Percentiles rank a stretch among this genome's conserved stretches.
phyloP scores from a whole-genome alignment of 2,797 vertebrate species.

The Sebastes nivosus region DNA sequence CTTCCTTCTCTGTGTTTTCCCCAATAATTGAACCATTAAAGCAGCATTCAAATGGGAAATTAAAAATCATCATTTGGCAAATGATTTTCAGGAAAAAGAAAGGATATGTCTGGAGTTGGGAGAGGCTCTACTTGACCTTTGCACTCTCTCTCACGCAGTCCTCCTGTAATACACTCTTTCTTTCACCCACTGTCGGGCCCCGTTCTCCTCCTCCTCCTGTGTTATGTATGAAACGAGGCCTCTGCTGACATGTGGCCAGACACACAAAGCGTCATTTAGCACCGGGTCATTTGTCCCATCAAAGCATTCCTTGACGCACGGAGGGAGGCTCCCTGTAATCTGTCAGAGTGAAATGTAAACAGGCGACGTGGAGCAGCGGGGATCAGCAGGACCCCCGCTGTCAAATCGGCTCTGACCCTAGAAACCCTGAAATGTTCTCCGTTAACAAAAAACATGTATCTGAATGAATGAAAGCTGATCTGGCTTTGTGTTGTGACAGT shows the following conservation, averaged over 20 bases:
- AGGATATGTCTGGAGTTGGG: not conserved
- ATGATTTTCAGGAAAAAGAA: constrained; percentile 11
- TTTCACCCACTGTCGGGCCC: constrained; percentile 16
- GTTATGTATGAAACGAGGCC: constrained; percentile 59
- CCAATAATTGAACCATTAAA: not conserved
- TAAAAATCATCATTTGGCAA: not conserved
- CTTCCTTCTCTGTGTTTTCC: not conserved
- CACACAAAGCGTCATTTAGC: constrained; percentile 74
- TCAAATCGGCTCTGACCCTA: constrained; percentile 57
- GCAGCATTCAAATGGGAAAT: not conserved
- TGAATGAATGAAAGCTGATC: constrained; percentile 30
- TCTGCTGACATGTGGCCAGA: constrained; percentile 59
- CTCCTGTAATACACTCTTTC: constrained; percentile 17
- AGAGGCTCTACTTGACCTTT: constrained; percentile 45
- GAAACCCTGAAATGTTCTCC: constrained; percentile 44
- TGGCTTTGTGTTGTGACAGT: not conserved
- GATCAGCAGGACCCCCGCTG: constrained; percentile 59
- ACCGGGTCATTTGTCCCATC: constrained; percentile 75
- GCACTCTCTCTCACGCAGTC: constrained; percentile 17
- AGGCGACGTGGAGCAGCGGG: constrained; percentile 50
- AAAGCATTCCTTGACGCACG: constrained; percentile 78
- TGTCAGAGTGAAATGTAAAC: constrained; percentile 64
- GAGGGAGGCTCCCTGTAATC: constrained; percentile 71
- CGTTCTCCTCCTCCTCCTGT: constrained; percentile 5
- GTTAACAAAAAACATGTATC: constrained; percentile 16